Evolutionary conservation across 2,888 invertebrate species (phyloP).

Genomic region (Patella caerulea): DNA sequence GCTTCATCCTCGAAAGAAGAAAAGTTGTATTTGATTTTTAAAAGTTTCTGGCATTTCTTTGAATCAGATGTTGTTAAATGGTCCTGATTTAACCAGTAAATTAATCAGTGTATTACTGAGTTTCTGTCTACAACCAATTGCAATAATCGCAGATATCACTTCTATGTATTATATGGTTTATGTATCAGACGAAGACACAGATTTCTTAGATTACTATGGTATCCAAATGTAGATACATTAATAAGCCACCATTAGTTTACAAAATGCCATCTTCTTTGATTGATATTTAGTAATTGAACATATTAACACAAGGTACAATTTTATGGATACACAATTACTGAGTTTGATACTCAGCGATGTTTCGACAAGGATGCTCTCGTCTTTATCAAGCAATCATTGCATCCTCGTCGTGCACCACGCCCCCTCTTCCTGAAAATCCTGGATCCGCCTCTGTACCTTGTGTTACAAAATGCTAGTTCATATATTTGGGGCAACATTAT

Average conservation of each 20-base stretch:
- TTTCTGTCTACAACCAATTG: conserved; percentile 3
- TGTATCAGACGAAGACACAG: conserved; percentile 15
- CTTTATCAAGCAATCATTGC: no score
- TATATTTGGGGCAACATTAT: conserved; percentile 24
- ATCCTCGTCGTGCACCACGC: no score
- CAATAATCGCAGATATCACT: background rate
- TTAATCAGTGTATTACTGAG: background rate
- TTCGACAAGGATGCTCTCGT: no score
- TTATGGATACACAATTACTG: no score
- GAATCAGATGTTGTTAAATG: conserved; percentile 4
- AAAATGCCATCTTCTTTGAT: conserved; percentile 10
- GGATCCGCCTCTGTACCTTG: no score
- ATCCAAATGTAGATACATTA: conserved; percentile 20
- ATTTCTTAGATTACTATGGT: conserved; percentile 30
- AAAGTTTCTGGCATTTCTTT: background rate
- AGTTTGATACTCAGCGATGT: no score
- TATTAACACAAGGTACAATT: no score
- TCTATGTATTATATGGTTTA: conserved; percentile 27
- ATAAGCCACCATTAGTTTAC: conserved; percentile 2
- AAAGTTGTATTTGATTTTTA: background rate
- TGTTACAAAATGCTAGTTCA: no score
- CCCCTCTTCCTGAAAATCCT: no score
- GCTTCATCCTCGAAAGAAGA: background rate
- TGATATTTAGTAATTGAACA: no score
- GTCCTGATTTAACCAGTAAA: conserved; percentile 3